Percentiles rank a stretch among this genome's conserved stretches.
Conservation (phyloP, 2,113 vertebrate genomes). For the Bubo scandiacus region DNA sequence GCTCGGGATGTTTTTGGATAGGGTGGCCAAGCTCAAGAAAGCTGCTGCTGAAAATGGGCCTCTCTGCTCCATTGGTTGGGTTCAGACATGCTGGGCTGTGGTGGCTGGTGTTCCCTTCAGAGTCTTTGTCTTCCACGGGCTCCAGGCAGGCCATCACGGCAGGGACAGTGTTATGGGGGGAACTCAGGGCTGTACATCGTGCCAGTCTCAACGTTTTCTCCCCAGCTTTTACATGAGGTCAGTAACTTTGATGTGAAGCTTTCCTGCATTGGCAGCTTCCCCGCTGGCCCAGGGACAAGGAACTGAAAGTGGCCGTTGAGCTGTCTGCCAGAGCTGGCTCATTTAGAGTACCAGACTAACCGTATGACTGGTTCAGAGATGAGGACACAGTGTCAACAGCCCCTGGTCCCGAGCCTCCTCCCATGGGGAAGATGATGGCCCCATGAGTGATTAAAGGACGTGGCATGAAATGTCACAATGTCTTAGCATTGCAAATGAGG, state of each 20-base stretch:
- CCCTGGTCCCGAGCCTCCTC: not conserved
- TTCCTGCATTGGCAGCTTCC: not conserved
- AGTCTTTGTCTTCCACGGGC: not conserved
- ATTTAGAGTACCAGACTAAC: not conserved
- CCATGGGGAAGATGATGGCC: not conserved
- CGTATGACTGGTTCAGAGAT: not conserved
- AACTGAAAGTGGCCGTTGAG: conserved; percentile 43
- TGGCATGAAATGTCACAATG: not conserved
- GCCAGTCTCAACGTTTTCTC: not conserved
- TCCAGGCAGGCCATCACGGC: not conserved
- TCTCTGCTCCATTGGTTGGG: not conserved
- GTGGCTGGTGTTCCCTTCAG: not conserved
- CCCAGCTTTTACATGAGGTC: not conserved
- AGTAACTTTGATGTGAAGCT: not conserved
- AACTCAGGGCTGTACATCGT: not conserved
- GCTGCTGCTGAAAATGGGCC: not conserved
- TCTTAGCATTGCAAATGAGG: not conserved
- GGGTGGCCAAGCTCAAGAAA: not conserved
- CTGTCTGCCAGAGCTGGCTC: not conserved
- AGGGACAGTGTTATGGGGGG: not conserved
- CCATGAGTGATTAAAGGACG: not conserved
- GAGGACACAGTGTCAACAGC: not conserved
- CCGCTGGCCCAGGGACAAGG: not conserved
- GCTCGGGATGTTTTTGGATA: not conserved
- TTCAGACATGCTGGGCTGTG: not conserved